Conservation (phyloP, 1,140 invertebrate species). For the Chlorops oryzae region DNA sequence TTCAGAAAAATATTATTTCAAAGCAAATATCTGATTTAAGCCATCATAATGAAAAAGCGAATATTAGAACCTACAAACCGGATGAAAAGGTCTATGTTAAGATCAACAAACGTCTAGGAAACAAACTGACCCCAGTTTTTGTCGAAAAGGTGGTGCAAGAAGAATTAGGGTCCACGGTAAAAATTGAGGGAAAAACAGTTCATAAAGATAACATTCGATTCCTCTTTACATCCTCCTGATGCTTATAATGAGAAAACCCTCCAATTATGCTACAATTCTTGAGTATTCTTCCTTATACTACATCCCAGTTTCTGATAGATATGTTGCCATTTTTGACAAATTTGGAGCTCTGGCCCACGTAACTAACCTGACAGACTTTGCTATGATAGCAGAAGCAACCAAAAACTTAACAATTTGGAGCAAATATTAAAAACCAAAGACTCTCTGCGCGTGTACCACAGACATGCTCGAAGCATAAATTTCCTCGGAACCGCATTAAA, state of each 20-base stretch:
- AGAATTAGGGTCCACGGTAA: slow-evolving; percentile 4
- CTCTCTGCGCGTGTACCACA: neutral
- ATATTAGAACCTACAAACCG: neutral
- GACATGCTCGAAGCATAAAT: slow-evolving; percentile 10
- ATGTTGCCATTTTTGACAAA: neutral
- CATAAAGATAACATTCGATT: no score
- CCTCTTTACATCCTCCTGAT: neutral
- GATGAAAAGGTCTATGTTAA: slow-evolving; percentile 11
- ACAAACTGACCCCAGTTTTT: slow-evolving; percentile 15
- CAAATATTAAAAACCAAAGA: neutral
- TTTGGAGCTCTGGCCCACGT: neutral
- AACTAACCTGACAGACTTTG: neutral
- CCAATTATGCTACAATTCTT: slow-evolving; percentile 7
- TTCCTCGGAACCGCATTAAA: slow-evolving; percentile 9
- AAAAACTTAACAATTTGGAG: neutral
- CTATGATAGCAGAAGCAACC: no score
- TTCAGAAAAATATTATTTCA: slow-evolving; percentile 6
- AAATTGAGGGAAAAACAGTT: neutral
- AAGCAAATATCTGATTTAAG: neutral
- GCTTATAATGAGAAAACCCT: neutral
- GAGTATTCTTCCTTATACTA: slow-evolving; percentile 16
- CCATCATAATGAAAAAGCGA: neutral
- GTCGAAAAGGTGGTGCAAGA: slow-evolving; percentile 9
- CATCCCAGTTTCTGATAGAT: slow-evolving; percentile 5
- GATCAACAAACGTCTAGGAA: slow-evolving; percentile 11